Evolutionary conservation across 2,113 vertebrate species (phyloP), one percentile per base, ranked within the genome.

Genomic region (Ceyx melanurus): DNA sequence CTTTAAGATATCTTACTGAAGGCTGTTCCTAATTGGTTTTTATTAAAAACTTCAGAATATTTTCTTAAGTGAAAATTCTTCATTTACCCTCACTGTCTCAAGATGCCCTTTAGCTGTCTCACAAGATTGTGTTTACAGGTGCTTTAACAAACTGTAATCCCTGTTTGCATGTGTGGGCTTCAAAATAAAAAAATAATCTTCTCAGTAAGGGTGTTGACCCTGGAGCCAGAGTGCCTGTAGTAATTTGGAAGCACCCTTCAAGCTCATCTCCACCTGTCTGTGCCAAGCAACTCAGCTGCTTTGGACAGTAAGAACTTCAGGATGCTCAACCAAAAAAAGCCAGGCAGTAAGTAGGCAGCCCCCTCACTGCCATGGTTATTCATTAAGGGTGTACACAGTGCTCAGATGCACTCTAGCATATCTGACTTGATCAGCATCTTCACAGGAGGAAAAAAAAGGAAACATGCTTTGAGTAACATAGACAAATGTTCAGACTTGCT

Each of bases 401-500:
- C 33, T 86, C 12, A 68, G 21, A 19, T 28, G 33, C 15, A 31
- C 53, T 26, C 33, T 48, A n/a, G 26, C 15, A 5, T 10, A 43
- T 12, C 40, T 18, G 54, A 60, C 68, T 79, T 82, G 25, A 57
- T 50, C 28, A 46, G 50, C 35, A 43, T 42, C 25, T 51, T 68
- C 72, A 62, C 11, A 54, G 14, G 22, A 68, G 42, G 42, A 66
- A 60, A 53, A 71, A 65, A 61, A 67, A 0, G 17, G 40, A 95
- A 89, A 94, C 58, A 50, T 29, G 7, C 68, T n/a, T 80, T 58
- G 16, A 82, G 61, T 33, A 71, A 57, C 20, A 72, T 87, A 90
- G 57, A 94, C 21, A 81, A 74, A 84, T 37, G 11, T 61, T 84
- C 61, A 42, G 70, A 95, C 97, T 97, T 95, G 98, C 98, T 61